Conservation (phyloP, 2,113 vertebrate genomes). For the Psophia crepitans region DNA sequence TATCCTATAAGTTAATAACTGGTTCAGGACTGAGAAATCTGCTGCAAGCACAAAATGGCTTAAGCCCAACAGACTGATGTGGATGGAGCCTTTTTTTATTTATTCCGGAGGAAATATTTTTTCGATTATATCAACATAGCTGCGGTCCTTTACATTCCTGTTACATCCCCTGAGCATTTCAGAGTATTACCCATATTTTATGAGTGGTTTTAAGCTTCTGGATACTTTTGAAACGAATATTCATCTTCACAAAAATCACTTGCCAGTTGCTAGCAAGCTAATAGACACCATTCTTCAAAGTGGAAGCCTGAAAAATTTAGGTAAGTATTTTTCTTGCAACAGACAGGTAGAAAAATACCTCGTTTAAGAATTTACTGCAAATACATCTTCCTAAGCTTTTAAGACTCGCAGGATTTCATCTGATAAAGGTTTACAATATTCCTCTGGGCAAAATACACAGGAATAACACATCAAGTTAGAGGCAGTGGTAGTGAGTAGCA, state of each 20-base stretch:
- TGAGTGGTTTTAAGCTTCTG: neutral
- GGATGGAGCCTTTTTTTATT: neutral
- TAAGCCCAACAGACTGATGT: neutral
- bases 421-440: neutral
- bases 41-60: neutral
- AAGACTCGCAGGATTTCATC: neutral
- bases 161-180: neutral
- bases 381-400: neutral
- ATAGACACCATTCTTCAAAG: neutral
- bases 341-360: neutral
- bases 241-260: neutral
- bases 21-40: neutral
- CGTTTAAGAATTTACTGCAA: neutral
- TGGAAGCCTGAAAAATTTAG: neutral
- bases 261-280: neutral
- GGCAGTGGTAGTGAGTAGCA: neutral
- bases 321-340: neutral
- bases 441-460: neutral
- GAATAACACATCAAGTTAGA: neutral
- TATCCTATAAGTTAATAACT: neutral
- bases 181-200: neutral
- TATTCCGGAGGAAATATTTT: conserved; percentile 9
- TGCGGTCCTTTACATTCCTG: conserved; percentile 7
- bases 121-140: neutral
- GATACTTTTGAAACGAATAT: conserved; percentile 16